Percentiles rank a stretch among this genome's conserved stretches.
Evolutionary conservation across 2,113 vertebrate species (phyloP).

Genomic region (Datnioides undecimradiatus): DNA sequence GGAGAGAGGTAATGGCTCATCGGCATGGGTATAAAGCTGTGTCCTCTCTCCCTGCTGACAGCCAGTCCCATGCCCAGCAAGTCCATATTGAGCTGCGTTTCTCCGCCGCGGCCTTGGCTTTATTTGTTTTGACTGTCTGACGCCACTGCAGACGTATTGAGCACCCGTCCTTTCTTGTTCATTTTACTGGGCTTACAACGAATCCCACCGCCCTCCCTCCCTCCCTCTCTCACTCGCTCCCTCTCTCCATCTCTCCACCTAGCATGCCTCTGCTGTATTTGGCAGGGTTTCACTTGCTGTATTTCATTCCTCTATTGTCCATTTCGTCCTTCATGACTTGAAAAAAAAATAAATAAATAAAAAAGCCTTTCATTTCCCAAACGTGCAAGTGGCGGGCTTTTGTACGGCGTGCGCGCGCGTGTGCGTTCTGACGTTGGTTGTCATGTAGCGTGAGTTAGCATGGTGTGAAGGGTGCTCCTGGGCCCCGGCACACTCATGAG

Average conservation of each 20-base stretch:
- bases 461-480: conserved; percentile 67
- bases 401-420: too few relatives aligned
- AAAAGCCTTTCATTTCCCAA: conserved; percentile 17
- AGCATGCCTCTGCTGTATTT: conserved; percentile 51
- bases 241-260: conserved; percentile 27
- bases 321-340: conserved; percentile 66
- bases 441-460: conserved; percentile 56
- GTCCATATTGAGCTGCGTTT: conserved; percentile 79
- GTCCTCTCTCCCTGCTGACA: conserved; percentile 78
- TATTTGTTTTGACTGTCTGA: conserved; percentile 84
- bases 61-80: conserved; percentile 68
- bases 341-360: conserved; percentile 57
- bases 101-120: conserved; percentile 73
- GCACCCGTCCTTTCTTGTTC: conserved; percentile 78
- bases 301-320: conserved; percentile 70
- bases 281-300: conserved; percentile 66
- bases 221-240: conserved; percentile 1
- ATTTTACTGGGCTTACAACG: conserved; percentile 76
- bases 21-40: conserved; percentile 75
- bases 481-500: conserved; percentile 67
- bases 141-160: conserved; percentile 79
- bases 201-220: conserved; percentile 54
- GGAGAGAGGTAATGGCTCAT: conserved; percentile 77
- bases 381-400: conserved; percentile 28
- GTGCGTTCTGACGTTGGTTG: conserved; percentile 45